Base-by-base conservation (phyloP, 2,888 invertebrate genomes). In the Morpho deidamia region DNA sequence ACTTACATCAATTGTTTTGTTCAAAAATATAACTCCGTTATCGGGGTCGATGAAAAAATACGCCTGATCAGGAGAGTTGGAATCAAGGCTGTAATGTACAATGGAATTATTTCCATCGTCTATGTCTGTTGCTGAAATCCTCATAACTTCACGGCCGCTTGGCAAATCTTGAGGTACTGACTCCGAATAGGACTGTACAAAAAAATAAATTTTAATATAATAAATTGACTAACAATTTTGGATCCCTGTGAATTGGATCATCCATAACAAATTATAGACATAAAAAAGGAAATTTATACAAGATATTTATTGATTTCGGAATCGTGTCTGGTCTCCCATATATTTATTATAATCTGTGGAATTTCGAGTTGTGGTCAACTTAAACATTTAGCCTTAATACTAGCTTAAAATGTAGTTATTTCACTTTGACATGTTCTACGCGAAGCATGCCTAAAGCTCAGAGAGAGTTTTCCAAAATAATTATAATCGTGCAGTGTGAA, bases 81-180 rank as follows among this genome's bases (percentile, higher is more conserved):
- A 78, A 62, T 87, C 85, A 63, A 92, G 79, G 60, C 87, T 91
- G 77, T 97, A 98, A 60, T 92, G 91, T 9, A 98, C 93, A 66
- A 94, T 93, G 55, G 97, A 96, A 87, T 99, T 99, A 74, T 95
- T 93, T 10, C 97, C 96, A 72, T 97, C 95, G 73, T 98, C 98
- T 64, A 96, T 94, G 79, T 97, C 97, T 34, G 96, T 97, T 11
- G 97, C 97, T 56, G 97, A 96, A 76, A 97, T 95, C 75, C 95
- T 91, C 95, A 96, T 95, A 59, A 97, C 95, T 74, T 95, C 94
- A 52, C 92, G 88, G 11, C 91, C 93, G 57, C 92, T 91, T 56
- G 91, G 89, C 66, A 94, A 90, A 82, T 97, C 96, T 90, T 95
- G 95, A 51, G 96, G 95, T 65, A 97, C 95, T 59, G 95, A 94